Conservation (phyloP, 2,888 invertebrate species). For the Gastrophysa polygoni region DNA sequence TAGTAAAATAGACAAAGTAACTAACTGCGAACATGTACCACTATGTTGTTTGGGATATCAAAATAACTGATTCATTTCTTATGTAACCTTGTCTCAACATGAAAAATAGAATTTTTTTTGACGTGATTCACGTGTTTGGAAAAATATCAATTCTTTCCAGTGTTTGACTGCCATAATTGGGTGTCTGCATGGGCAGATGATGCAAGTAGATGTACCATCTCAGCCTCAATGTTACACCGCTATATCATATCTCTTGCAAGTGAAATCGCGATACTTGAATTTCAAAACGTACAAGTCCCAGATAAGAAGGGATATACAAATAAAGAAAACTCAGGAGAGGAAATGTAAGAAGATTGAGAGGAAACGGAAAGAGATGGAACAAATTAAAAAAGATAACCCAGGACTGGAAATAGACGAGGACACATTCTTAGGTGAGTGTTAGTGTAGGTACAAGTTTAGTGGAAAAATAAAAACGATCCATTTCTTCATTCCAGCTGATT, state of each 20-base stretch:
- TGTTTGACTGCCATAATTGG: constrained; percentile 61
- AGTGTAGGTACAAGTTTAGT: too few relatives aligned
- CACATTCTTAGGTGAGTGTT: constrained; percentile 66
- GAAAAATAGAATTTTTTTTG: too few relatives aligned
- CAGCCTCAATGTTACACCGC: constrained; percentile 57
- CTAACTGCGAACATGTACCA: too few relatives aligned
- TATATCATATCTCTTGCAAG: constrained; percentile 56
- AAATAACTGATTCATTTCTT: too few relatives aligned
- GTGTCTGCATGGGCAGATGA: constrained; percentile 63
- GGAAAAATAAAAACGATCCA: too few relatives aligned
- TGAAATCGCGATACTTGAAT: constrained; percentile 54
- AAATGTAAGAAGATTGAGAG: constrained; percentile 61
- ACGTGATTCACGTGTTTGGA: too few relatives aligned
- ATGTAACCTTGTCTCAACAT: too few relatives aligned
- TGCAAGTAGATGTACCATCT: constrained; percentile 61
- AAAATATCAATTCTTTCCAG: too few relatives aligned
- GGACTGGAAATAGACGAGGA: constrained; percentile 67
- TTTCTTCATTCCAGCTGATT: constrained; percentile 58
- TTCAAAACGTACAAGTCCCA: constrained; percentile 67
- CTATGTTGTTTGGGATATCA: too few relatives aligned
- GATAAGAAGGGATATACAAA: constrained; percentile 65
- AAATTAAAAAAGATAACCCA: constrained; percentile 63
- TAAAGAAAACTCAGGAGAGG: constrained; percentile 61
- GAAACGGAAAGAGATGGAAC: constrained; percentile 66
- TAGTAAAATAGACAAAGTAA: too few relatives aligned